Percentiles rank a stretch among this genome's conserved stretches.
Evolutionary conservation across 2,113 vertebrate genomes (phyloP).

Genomic region (Oreochromis spilurus): DNA sequence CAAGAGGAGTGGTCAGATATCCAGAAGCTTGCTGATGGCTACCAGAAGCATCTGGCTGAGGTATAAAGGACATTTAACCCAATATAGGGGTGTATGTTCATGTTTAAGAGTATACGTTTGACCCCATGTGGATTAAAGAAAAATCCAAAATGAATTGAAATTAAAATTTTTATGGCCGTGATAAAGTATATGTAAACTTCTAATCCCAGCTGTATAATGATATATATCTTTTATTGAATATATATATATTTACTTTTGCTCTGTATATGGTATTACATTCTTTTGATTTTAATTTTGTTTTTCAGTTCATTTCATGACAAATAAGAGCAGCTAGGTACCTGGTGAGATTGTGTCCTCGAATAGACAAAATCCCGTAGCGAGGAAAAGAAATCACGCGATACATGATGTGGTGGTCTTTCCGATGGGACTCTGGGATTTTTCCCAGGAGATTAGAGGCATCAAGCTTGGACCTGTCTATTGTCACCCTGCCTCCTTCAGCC

Average conservation of each 20-base stretch:
- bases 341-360: slow-evolving; percentile 76
- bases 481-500: slow-evolving; percentile 78
- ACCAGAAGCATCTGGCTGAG: neutral
- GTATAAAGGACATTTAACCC: neutral
- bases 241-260: neutral
- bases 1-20: neutral
- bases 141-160: neutral
- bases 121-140: neutral
- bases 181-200: neutral
- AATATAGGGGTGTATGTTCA: neutral
- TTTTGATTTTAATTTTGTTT: neutral
- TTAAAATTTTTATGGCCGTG: neutral
- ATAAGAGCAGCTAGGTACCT: slow-evolving; percentile 18
- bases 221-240: neutral
- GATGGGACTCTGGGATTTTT: slow-evolving; percentile 71
- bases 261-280: neutral
- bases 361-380: slow-evolving; percentile 71
- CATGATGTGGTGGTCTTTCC: slow-evolving; percentile 75
- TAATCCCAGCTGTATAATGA: neutral
- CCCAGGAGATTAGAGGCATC: slow-evolving; percentile 84
- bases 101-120: neutral
- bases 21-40: neutral
- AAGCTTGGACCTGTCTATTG: slow-evolving; percentile 79
- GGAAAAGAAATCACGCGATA: slow-evolving; percentile 80
- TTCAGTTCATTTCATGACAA: neutral